A percentile compares a stretch with the other conserved stretches of the same genome.
Conservation (phyloP, 2,113 vertebrate species). For the Gymnorhina tibicen region DNA sequence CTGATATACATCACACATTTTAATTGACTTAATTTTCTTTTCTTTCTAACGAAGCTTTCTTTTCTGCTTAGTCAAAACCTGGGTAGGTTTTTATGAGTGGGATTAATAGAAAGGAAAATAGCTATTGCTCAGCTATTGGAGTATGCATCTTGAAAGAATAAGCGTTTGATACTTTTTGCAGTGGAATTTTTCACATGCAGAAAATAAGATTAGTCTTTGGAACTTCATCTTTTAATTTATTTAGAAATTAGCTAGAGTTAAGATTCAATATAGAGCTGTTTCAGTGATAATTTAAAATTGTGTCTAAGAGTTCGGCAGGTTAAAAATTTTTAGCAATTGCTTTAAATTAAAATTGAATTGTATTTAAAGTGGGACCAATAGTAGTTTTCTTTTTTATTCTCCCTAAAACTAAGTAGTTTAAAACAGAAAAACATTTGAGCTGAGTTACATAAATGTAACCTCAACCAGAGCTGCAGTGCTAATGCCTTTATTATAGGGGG, state of each 20-base stretch:
- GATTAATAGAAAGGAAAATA: neutral
- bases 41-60: neutral
- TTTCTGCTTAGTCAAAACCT: neutral
- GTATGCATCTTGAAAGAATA: neutral
- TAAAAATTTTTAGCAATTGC: neutral
- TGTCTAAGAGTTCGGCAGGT: fast-evolving
- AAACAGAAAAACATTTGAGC: neutral
- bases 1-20: neutral
- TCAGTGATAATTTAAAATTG: neutral
- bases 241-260: neutral
- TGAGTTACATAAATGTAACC: neutral
- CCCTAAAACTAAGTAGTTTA: neutral
- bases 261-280: neutral
- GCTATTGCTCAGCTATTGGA: neutral
- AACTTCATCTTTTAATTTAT: neutral
- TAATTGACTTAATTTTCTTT: neutral
- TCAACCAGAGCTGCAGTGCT: neutral
- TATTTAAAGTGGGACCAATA: neutral
- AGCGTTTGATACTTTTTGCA: neutral
- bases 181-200: neutral
- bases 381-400: neutral
- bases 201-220: neutral
- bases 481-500: neutral
- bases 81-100: neutral
- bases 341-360: neutral